Base-by-base conservation (phyloP, 1,140 invertebrate species). In the Leptinotarsa undecemlineata region DNA sequence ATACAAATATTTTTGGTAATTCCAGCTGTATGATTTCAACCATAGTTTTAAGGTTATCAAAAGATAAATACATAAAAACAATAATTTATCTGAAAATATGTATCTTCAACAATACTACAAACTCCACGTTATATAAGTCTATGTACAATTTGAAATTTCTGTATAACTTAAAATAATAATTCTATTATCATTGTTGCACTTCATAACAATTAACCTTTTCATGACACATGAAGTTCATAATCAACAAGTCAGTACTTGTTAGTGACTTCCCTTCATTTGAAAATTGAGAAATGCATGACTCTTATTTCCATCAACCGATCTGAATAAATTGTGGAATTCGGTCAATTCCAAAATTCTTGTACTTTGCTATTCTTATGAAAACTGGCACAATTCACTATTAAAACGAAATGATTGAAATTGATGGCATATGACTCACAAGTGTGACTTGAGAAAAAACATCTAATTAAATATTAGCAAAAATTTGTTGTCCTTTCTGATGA, bases 1-100 rank as follows among this genome's bases (percentile, higher is more conserved):
- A 67, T 69, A 69, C 68, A 69, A 6, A 33, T 14, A 23, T 57
- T 69, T 69, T 69, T 69, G 68, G 68, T 51, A 48, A 26, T 33
- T 6, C 17, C 48, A 69, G 68, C 68, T 69, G 68, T 69, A 69
- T 69, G 68, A 48, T 48, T 48, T 48, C 33, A 42, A 69, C 21
- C 42, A 0, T 6, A 47, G 20, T 11, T 42, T 5, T 13, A 70
- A 70, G n/a, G 13, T 17, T 33, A 57, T 48, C 68, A 47, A 70
- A 17, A n/a, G 4, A 70, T 51, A 51, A n/a, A 13, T 20, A 48
- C n/a, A 70, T n/a, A 14, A 70, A 51, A 70, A 70, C 20, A 70
- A 70, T 48, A 70, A 70, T 70, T 70, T 19, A 21, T 8, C 3
- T 70, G 11, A 57, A 57, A 57, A 15, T 57, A 6, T 57, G n/a